A percentile compares a stretch with the other conserved stretches of the same genome.
Evolutionary conservation across 2,113 vertebrate genomes (phyloP).

Genomic region (Corynorhinus townsendii): DNA sequence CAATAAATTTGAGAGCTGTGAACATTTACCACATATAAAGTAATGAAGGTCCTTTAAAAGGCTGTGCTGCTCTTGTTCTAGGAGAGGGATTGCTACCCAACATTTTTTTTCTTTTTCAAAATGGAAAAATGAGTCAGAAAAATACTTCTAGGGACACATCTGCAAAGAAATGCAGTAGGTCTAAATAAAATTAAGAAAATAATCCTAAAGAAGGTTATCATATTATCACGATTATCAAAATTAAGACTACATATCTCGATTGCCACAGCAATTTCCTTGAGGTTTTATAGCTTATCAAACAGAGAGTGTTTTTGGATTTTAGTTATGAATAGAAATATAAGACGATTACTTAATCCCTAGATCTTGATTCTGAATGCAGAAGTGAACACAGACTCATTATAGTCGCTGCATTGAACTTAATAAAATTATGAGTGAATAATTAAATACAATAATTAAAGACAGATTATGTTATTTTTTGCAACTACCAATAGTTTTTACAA

Average conservation of each 20-base stretch:
- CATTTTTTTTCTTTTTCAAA: constrained; percentile 18
- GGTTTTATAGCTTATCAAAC: constrained; percentile 30
- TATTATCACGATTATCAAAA: constrained; percentile 16
- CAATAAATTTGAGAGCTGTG: constrained; percentile 78
- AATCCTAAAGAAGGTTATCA: neutral
- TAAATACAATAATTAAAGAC: constrained; percentile 43
- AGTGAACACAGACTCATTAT: constrained; percentile 36
- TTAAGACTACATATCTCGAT: constrained; percentile 7
- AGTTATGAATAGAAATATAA: constrained; percentile 18
- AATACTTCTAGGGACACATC: neutral
- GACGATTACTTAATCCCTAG: constrained; percentile 34
- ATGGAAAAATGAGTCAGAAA: neutral
- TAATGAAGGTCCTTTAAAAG: constrained; percentile 70
- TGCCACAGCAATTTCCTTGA: constrained; percentile 19
- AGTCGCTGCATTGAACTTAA: constrained; percentile 19
- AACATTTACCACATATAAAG: constrained; percentile 78
- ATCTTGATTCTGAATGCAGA: constrained; percentile 38
- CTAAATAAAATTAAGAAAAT: neutral
- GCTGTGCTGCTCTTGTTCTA: constrained; percentile 71
- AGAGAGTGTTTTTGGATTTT: constrained; percentile 34
- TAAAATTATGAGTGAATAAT: constrained; percentile 41
- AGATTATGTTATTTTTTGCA: constrained; percentile 53
- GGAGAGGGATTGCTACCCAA: neutral
- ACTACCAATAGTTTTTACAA: constrained; percentile 7
- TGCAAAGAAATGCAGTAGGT: neutral